Conservation (phyloP, 1,140 invertebrate species). For the Musca vetustissima region DNA sequence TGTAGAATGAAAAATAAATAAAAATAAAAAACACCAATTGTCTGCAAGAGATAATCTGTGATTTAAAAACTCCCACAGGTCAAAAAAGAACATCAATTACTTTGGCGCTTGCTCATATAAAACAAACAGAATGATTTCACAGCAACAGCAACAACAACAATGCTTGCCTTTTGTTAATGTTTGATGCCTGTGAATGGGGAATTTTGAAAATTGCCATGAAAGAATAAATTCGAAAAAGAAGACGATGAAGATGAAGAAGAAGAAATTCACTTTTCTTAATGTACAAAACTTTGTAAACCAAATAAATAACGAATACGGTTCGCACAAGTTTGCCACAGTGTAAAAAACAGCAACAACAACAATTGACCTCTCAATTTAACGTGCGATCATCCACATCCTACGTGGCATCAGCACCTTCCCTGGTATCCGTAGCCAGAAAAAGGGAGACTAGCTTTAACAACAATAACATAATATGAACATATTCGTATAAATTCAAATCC, state of each 20-base stretch:
- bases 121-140: not conserved
- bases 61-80: conserved; percentile 55
- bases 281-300: too few relatives aligned
- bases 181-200: not conserved
- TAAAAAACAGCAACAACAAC: conserved; percentile 10
- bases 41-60: conserved; percentile 54
- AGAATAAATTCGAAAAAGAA: too few relatives aligned
- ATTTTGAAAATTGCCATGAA: too few relatives aligned
- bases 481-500: not conserved
- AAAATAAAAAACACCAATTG: conserved; percentile 35
- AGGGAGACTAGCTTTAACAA: conserved; percentile 24
- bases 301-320: not conserved
- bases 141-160: not conserved
- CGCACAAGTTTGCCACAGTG: not conserved
- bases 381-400: conserved; percentile 28
- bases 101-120: conserved; percentile 44
- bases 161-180: not conserved
- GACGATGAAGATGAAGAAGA: too few relatives aligned
- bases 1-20: conserved; percentile 15
- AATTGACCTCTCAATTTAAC: conserved; percentile 56
- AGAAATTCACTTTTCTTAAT: too few relatives aligned
- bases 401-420: not conserved
- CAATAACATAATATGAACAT: conserved; percentile 20
- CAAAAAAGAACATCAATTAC: conserved; percentile 55
- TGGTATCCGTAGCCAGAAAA: conserved; percentile 50